These are phyloP conservation scores for Antheraea yamamai DNA, from an alignment of 2,888 invertebrate species.

Conservation along the genomic window DNA sequence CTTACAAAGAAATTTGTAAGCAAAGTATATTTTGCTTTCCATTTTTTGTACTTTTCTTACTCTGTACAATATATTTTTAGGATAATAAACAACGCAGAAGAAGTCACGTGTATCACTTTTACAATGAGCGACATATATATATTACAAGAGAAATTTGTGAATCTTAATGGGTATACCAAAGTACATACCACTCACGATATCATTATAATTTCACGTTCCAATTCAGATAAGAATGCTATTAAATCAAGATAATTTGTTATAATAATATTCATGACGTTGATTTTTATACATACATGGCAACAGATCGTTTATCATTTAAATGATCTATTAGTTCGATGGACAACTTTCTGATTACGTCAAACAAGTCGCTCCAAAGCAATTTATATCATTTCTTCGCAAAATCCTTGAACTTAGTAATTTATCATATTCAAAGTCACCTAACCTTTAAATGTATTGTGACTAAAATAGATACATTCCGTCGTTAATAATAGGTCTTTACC, in stretches of 20 bases:
- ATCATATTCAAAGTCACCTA: constrained; percentile 33
- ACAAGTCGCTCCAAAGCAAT: neutral
- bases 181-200: no score
- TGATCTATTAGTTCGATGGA: neutral
- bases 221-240: neutral
- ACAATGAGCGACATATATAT: no score
- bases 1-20: no score
- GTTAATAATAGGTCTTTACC: constrained; percentile 5
- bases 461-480: constrained; percentile 8
- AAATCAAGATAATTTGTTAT: neutral
- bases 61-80: no score
- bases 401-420: constrained; percentile 41
- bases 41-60: no score
- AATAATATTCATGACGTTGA: neutral
- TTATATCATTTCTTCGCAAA: constrained; percentile 29
- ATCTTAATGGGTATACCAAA: neutral
- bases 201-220: no score
- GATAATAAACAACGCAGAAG: no score
- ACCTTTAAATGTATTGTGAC: constrained; percentile 29
- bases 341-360: neutral
- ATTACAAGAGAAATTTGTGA: no score
- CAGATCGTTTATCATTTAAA: constrained; percentile 10
- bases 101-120: no score
- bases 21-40: no score
- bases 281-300: neutral